These are phyloP conservation scores for Fistularia tabacaria DNA, from an alignment of 2,797 vertebrate species.

Conservation along the genomic window DNA sequence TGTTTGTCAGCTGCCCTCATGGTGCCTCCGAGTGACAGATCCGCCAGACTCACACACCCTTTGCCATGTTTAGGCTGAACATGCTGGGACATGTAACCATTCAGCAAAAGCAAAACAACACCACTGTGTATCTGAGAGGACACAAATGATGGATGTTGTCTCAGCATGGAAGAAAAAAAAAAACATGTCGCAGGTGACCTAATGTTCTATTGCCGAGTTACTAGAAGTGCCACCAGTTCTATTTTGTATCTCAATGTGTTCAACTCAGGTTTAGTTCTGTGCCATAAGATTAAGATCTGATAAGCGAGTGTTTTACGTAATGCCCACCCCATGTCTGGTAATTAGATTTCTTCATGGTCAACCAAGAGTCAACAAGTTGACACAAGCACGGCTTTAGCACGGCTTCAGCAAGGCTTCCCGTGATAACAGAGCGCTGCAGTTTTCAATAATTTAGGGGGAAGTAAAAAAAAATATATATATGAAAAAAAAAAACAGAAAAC, in stretches of 20 bases:
- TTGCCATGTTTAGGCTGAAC: constrained; percentile 29
- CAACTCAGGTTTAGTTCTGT: constrained; percentile 25
- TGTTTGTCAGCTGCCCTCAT: constrained; percentile 40
- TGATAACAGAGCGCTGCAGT: too few species aligned
- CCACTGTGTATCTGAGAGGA: constrained; percentile 25
- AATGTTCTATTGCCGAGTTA: not conserved
- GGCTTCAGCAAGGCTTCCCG: too few species aligned
- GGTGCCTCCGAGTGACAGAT: constrained; percentile 49
- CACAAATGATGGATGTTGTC: constrained; percentile 29
- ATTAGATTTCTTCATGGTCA: constrained; percentile 68
- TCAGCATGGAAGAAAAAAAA: constrained; percentile 8
- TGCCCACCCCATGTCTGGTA: constrained; percentile 40
- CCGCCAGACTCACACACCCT: constrained; percentile 31
- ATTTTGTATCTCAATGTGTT: constrained; percentile 8
- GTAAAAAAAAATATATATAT: constrained; percentile 9
- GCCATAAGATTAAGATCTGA: constrained; percentile 42
- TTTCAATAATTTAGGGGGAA: constrained; percentile 32
- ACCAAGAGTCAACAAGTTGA: constrained; percentile 69
- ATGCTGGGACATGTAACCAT: constrained; percentile 43
- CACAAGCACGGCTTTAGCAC: constrained; percentile 40
- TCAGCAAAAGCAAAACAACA: constrained; percentile 33
- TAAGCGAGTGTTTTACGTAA: constrained; percentile 49
- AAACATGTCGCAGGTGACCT: constrained; percentile 5
- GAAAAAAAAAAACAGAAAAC: too few species aligned
- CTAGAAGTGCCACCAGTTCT: not conserved